Conservation (phyloP, 1,140 invertebrate genomes). For the Brachionus plicatilis region DNA sequence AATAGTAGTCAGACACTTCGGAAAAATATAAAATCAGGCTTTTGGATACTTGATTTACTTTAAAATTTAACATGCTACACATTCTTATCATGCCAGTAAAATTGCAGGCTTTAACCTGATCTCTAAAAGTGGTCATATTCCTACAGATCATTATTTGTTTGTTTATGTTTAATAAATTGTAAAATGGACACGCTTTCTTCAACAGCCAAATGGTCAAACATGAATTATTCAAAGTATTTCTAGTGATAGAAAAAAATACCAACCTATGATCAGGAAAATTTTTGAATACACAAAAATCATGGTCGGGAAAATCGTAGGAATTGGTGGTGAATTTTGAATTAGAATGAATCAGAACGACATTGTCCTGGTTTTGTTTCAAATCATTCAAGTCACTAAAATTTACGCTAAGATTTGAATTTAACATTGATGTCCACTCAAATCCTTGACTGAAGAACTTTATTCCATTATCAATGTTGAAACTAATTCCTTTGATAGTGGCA, state of each 20-base stretch:
- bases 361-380: background rate
- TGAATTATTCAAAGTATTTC: background rate
- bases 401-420: background rate
- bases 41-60: background rate
- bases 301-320: background rate
- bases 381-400: background rate
- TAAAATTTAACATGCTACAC: background rate
- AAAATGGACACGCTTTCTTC: background rate
- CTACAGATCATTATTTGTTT: background rate
- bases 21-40: background rate
- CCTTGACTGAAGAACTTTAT: background rate
- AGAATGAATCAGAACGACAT: background rate
- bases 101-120: background rate
- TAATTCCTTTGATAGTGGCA: background rate
- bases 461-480: background rate
- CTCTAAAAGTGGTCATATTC: background rate
- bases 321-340: background rate
- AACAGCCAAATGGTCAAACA: background rate
- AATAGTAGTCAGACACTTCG: background rate
- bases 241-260: background rate
- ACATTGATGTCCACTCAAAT: background rate
- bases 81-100: background rate
- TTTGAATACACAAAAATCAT: background rate
- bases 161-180: background rate
- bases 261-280: background rate